These are phyloP conservation scores for Heterochromis multidens DNA, from an alignment of 2,113 vertebrate genomes.

Conservation along the genomic window DNA sequence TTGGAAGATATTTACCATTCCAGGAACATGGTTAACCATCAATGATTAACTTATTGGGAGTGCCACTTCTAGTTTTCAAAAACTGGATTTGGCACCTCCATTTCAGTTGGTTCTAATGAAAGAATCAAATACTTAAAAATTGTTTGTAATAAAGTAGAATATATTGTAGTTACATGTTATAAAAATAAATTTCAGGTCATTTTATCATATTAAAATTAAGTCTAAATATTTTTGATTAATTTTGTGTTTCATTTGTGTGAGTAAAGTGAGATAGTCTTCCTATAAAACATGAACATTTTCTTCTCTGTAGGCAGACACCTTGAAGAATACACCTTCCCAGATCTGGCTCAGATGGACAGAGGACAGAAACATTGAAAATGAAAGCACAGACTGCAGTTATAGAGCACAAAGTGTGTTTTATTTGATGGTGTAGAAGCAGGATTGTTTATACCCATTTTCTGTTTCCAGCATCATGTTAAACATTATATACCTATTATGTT, in stretches of 20 bases:
- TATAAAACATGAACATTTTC: neutral
- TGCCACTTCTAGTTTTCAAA: neutral
- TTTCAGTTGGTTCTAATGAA: neutral
- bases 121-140: neutral
- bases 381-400: neutral
- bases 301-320: neutral
- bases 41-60: neutral
- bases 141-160: neutral
- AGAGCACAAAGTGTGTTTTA: neutral
- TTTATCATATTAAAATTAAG: neutral
- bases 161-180: neutral
- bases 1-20: neutral
- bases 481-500: neutral
- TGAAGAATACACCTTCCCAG: neutral
- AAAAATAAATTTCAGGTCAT: neutral
- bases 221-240: rapidly evolving
- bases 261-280: neutral
- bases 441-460: neutral
- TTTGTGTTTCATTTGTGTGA: neutral
- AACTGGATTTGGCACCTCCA: neutral
- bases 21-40: neutral
- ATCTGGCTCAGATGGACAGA: neutral
- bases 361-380: neutral
- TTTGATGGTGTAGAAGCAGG: neutral
- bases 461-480: neutral